Conservation (phyloP, 2,888 invertebrate species). For the Euzetes globulus region DNA sequence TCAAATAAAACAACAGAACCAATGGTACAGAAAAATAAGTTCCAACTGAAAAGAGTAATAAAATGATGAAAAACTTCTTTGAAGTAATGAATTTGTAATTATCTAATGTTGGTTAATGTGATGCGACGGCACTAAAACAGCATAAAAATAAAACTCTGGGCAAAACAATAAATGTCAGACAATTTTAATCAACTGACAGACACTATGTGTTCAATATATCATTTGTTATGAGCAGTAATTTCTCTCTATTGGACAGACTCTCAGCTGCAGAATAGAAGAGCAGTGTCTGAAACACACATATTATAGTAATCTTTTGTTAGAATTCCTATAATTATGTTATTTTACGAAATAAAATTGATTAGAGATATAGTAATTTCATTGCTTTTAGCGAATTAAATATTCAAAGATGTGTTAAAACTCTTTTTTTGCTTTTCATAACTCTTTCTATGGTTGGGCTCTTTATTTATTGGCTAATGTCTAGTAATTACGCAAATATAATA, state of each 20-base stretch:
- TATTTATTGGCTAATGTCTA: background rate
- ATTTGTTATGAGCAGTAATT: slow-evolving; percentile 2
- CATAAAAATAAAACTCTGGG: background rate
- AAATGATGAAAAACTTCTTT: background rate
- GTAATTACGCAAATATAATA: background rate
- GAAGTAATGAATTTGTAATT: background rate
- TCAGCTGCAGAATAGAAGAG: background rate
- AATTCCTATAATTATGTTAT: slow-evolving; percentile 14
- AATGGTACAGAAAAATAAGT: background rate
- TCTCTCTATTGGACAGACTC: background rate
- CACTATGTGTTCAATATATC: slow-evolving; percentile 16
- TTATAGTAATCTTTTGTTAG: background rate
- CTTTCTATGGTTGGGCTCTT: background rate
- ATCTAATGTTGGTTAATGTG: background rate
- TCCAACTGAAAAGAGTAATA: slow-evolving; percentile 7
- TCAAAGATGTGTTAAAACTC: slow-evolving; percentile 4
- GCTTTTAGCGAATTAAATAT: background rate
- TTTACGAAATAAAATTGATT: slow-evolving; percentile 3
- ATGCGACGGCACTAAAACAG: background rate
- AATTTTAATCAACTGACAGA: background rate
- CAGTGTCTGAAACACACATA: background rate
- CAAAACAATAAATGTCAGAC: slow-evolving; percentile 9
- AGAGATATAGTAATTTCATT: background rate
- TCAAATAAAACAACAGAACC: background rate
- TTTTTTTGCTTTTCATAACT: background rate